Percentiles rank a stretch among this genome's conserved stretches.
Evolutionary conservation across 30 jellyfish, hydroid and myxozoan species (phyloP).

Genomic region (Aurelia coerulea): DNA sequence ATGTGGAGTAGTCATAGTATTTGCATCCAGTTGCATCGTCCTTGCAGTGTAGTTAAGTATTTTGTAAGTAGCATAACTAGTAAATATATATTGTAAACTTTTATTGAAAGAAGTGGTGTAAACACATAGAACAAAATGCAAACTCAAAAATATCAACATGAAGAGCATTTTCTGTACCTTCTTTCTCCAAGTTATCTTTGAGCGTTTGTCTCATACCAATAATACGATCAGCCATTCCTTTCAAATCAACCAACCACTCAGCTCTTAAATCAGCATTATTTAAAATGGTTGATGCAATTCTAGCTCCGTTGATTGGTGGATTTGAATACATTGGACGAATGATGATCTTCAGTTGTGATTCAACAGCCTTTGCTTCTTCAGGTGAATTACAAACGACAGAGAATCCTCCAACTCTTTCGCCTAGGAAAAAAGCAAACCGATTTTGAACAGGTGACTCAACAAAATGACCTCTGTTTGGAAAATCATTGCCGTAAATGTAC

Average conservation of each 20-base stretch:
- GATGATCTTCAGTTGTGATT: conserved; percentile 87
- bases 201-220: conserved; percentile 81
- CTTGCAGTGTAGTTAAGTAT: too few species aligned
- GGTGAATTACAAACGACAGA: conserved; percentile 81
- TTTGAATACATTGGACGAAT: conserved; percentile 98
- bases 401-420: conserved; percentile 98
- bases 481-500: too few species aligned
- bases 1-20: too few species aligned
- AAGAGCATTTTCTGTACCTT: conserved; percentile 47
- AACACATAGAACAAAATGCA: too few species aligned
- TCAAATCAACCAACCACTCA: conserved; percentile 94
- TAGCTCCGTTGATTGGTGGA: conserved; percentile 99
- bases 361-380: conserved; percentile 94
- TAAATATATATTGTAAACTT: too few species aligned
- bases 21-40: too few species aligned
- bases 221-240: conserved; percentile 98
- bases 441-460: not conserved
- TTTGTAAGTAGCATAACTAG: too few species aligned
- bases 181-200: conserved; percentile 73
- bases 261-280: conserved; percentile 69
- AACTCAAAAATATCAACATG: too few species aligned
- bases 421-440: conserved; percentile 28
- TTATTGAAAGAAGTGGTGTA: too few species aligned
- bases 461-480: too few species aligned
- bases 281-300: conserved; percentile 82